Evolutionary conservation across 2,113 vertebrate genomes (phyloP).

Genomic region (Mobula birostris): DNA sequence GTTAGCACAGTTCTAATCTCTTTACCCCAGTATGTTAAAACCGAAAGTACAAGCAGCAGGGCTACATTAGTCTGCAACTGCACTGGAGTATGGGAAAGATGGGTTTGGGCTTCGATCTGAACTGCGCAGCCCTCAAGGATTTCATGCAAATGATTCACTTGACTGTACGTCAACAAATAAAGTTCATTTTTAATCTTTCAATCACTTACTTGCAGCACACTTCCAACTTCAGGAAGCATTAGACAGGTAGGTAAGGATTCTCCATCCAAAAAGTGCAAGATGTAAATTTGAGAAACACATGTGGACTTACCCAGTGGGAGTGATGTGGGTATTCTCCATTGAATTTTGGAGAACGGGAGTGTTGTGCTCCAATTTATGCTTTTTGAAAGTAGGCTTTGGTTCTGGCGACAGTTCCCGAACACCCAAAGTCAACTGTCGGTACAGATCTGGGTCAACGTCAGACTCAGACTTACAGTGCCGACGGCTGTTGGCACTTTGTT

Average conservation of each 20-base stretch:
- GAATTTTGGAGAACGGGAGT: constrained; percentile 38
- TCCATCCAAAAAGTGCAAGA: too few species aligned
- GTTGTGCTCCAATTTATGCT: not conserved
- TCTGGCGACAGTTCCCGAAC: not conserved
- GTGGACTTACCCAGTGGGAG: constrained; percentile 47
- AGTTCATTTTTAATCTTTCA: too few species aligned
- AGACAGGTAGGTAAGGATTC: too few species aligned
- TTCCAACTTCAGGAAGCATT: too few species aligned
- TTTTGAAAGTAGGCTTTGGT: not conserved
- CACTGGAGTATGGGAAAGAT: not conserved
- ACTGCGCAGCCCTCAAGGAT: too few species aligned
- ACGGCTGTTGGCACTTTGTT: constrained; percentile 42
- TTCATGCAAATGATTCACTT: too few species aligned
- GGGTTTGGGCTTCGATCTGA: too few species aligned
- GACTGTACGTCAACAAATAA: too few species aligned
- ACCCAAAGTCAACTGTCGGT: constrained; percentile 41
- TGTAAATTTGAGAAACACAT: not conserved
- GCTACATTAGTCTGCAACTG: not conserved
- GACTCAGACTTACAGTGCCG: constrained; percentile 57
- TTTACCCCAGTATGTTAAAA: not conserved
- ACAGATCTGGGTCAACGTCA: constrained; percentile 48
- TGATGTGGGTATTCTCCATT: constrained; percentile 16
- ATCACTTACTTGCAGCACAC: too few species aligned
- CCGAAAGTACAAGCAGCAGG: not conserved
- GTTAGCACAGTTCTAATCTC: not conserved